These are phyloP conservation scores for Lysandra coridon DNA, from an alignment of 2,888 invertebrate genomes.

Conservation along the genomic window DNA sequence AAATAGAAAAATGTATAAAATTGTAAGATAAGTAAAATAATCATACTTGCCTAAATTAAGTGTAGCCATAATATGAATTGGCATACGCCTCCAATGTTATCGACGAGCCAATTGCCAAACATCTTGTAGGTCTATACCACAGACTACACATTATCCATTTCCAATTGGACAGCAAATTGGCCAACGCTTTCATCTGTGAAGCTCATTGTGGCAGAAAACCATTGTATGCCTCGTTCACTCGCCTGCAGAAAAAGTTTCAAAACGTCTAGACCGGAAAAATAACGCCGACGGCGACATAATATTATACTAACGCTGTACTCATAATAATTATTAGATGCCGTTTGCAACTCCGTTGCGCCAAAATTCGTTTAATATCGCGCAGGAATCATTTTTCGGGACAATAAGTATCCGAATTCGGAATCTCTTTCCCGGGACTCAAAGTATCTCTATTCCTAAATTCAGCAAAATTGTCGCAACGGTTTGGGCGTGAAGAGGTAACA, in stretches of 20 bases:
- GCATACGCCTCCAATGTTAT: background rate
- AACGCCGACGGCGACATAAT: background rate
- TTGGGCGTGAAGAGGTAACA: too few species aligned
- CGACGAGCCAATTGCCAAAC: background rate
- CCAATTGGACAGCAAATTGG: conserved; percentile 19
- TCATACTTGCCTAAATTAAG: too few species aligned
- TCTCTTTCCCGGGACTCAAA: too few species aligned
- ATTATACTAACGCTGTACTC: background rate
- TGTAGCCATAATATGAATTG: too few species aligned
- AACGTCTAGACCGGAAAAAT: conserved; percentile 20
- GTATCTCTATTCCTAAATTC: too few species aligned
- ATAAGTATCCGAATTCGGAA: too few species aligned
- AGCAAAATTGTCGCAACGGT: too few species aligned
- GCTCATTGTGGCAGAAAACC: conserved; percentile 28
- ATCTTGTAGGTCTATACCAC: background rate
- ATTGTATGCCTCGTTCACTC: conserved; percentile 16
- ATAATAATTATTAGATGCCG: background rate
- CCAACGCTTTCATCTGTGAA: conserved; percentile 18
- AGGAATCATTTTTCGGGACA: too few species aligned
- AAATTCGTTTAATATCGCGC: too few species aligned
- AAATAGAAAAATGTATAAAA: too few species aligned
- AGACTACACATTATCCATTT: conserved; percentile 11
- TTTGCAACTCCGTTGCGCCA: too few species aligned
- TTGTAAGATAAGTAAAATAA: too few species aligned
- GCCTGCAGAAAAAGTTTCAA: background rate